Evolutionary conservation across 2,888 invertebrate species (phyloP).

Genomic region (Ctena decussata): DNA sequence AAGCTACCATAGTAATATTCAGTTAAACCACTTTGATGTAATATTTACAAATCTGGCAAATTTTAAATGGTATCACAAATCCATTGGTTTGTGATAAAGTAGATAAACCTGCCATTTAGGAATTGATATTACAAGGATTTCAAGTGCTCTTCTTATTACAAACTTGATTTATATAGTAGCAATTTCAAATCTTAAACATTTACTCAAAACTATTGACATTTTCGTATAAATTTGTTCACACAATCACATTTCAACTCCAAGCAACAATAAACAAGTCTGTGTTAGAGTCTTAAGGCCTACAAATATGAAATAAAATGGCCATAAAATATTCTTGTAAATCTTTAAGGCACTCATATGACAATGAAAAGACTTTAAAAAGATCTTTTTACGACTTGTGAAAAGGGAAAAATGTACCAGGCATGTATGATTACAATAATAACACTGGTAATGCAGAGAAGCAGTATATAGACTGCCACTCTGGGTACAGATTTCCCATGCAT

Average conservation of each 20-base stretch:
- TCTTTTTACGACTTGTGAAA: too few relatives aligned
- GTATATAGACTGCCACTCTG: too few relatives aligned
- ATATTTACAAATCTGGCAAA: not conserved
- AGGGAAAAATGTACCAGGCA: too few relatives aligned
- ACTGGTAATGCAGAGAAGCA: too few relatives aligned
- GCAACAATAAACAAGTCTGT: not conserved
- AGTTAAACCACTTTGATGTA: not conserved
- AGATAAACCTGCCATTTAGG: not conserved
- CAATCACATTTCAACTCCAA: not conserved
- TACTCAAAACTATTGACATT: constrained; percentile 11
- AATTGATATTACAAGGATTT: not conserved
- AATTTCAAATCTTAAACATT: constrained; percentile 12
- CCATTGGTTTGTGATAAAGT: not conserved
- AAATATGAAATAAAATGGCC: constrained; percentile 3
- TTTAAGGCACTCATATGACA: not conserved
- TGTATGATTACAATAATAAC: too few relatives aligned
- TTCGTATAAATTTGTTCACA: not conserved
- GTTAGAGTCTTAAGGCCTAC: not conserved
- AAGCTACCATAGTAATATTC: too few relatives aligned
- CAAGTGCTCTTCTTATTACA: not conserved
- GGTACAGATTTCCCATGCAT: too few relatives aligned
- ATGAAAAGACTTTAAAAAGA: not conserved
- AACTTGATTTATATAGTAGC: constrained; percentile 5
- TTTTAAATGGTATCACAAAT: not conserved
- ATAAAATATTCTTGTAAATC: not conserved